These are phyloP conservation scores for Drosophila imparisetae DNA, from an alignment of 2,888 invertebrate species.

Conservation along the genomic window DNA sequence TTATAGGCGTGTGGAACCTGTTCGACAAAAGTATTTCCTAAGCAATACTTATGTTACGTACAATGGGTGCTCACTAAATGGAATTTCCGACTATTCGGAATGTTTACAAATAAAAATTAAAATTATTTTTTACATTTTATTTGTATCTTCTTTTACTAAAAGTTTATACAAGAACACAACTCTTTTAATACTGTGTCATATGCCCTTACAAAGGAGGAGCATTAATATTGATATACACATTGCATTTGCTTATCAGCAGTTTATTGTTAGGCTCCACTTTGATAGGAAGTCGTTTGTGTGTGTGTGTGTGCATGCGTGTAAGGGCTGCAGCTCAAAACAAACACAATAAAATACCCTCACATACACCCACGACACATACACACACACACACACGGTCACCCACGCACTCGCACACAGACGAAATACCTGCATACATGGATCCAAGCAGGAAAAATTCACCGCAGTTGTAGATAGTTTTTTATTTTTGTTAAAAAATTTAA, in stretches of 20 bases:
- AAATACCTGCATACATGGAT: slow-evolving; percentile 33
- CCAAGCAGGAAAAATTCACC: slow-evolving; percentile 32
- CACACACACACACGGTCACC: slow-evolving; percentile 29
- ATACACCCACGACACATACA: slow-evolving; percentile 45
- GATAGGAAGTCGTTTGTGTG: slow-evolving; percentile 3
- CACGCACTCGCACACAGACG: slow-evolving; percentile 27
- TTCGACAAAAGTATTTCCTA: neutral
- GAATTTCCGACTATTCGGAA: neutral
- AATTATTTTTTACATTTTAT: neutral
- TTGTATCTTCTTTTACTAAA: neutral
- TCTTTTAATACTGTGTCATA: neutral
- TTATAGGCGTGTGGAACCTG: neutral
- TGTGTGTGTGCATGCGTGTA: neutral
- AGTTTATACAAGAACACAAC: neutral
- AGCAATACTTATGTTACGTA: neutral
- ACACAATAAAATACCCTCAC: slow-evolving; percentile 65
- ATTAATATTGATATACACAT: slow-evolving; percentile 7
- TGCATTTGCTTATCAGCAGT: slow-evolving; percentile 40
- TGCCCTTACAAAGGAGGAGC: neutral
- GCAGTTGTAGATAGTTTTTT: neutral
- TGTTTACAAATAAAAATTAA: neutral
- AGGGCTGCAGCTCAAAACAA: slow-evolving; percentile 69
- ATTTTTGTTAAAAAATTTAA: neutral
- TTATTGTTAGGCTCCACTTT: slow-evolving; percentile 38
- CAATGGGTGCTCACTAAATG: neutral